Conservation (phyloP, 2,113 vertebrate species). For the Falco punctatus region DNA sequence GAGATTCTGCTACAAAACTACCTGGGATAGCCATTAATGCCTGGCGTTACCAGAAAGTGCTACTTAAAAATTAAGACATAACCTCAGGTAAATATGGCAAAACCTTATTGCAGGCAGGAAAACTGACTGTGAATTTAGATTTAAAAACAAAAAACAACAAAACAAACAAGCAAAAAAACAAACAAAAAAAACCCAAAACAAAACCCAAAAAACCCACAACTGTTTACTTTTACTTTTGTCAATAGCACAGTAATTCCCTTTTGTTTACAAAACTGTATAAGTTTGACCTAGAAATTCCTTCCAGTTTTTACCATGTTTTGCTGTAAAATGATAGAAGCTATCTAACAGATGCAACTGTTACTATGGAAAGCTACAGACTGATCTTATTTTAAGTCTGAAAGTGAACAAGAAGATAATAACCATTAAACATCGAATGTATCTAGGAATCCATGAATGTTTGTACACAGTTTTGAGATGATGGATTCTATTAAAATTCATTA, state of each 20-base stretch:
- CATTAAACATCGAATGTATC: constrained; percentile 11
- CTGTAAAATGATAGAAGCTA: not conserved
- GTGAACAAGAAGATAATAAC: constrained; percentile 11
- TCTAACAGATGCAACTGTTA: not conserved
- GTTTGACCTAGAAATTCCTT: not conserved
- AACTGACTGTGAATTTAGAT: not conserved
- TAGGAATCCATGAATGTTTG: constrained; percentile 66
- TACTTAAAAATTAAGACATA: not conserved
- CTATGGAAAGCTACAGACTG: not conserved
- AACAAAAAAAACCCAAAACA: too few species aligned
- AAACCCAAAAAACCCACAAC: not conserved
- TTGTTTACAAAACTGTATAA: not conserved
- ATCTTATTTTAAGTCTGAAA: constrained; percentile 32
- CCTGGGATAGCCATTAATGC: not conserved
- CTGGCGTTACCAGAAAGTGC: not conserved
- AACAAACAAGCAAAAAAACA: too few species aligned
- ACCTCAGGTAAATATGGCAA: not conserved
- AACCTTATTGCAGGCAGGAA: not conserved
- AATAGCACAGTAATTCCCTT: not conserved
- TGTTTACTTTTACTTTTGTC: not conserved
- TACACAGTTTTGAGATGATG: constrained; percentile 67
- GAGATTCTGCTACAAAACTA: not conserved
- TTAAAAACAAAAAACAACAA: not conserved
- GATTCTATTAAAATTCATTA: constrained; percentile 77
- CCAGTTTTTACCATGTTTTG: not conserved